Base-by-base conservation (phyloP, 2,888 invertebrate species). In the Sipha maydis region DNA sequence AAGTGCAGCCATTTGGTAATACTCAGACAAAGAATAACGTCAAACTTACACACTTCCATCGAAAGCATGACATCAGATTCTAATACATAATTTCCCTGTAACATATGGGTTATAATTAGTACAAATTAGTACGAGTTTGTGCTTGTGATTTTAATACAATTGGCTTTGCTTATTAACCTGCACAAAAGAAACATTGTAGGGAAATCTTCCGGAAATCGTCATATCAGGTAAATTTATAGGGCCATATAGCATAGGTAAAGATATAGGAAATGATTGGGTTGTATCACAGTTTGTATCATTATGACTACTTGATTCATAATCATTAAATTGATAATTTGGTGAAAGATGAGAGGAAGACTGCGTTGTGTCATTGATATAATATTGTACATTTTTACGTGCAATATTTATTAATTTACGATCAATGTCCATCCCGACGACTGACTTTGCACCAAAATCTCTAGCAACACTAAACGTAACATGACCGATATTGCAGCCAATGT, bases 1-100 rank as follows among this genome's bases (percentile, higher is more conserved):
- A 99, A 93, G 92, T 99, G 99, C 91, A 99, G 95, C 99, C 99
- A 99, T 92, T 99, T 99, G 34, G 99, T 99, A 61, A 99, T 95
- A 90, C 98, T 98, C 82, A 99, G 93, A 91, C 99, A 99, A 88
- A 99, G 93, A 91, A 99, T 98, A 89, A 96, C 94, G 92, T 99
- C 99, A 92, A 97, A 99, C 92, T 99, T 98, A 7, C 97, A 96
- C 90, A 95, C 95, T 91, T 98, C 97, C 88, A 95, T 94, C 56
- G 95, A 95, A 77, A 98, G 92, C 61, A 96, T 93, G 19, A 95
- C 93, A 91, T 99, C 99, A 91, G 95, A 96, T 90, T 97, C 96
- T 80, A 98, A 94, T 67, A 99, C 97, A 92, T 98, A 99, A 92
- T 99, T 99, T 90, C 97, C 97, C 96, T 98, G 93, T 69, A 94